Conservation (phyloP, 1,140 invertebrate species). For the Sycophila sp. region DNA sequence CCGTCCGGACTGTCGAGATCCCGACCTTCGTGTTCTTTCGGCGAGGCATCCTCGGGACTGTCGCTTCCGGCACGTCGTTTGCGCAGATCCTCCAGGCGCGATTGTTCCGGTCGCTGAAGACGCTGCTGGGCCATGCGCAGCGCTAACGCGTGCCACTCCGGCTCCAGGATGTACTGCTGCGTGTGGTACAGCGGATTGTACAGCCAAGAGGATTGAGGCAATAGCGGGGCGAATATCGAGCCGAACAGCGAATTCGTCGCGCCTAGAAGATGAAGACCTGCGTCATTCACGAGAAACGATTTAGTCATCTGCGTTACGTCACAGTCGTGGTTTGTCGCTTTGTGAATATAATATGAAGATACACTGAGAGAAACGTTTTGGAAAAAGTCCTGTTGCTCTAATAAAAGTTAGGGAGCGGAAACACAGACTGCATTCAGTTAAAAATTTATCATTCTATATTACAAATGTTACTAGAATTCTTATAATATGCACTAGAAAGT, state of each 20-base stretch:
- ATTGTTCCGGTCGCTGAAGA: slow-evolving; percentile 56
- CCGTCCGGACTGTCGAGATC: slow-evolving; percentile 59
- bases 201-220: slow-evolving; percentile 62
- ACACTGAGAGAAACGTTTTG: too few species aligned
- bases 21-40: slow-evolving; percentile 51
- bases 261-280: slow-evolving; percentile 62
- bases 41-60: slow-evolving; percentile 52
- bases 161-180: slow-evolving; percentile 61
- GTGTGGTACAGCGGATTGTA: slow-evolving; percentile 62
- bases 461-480: too few species aligned
- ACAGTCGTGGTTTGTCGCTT: too few species aligned
- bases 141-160: slow-evolving; percentile 63
- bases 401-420: too few species aligned
- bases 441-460: too few species aligned
- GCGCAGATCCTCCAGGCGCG: slow-evolving; percentile 54
- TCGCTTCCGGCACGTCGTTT: slow-evolving; percentile 53
- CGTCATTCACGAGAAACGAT: background rate
- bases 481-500: too few species aligned
- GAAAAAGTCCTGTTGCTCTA: background rate
- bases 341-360: too few species aligned
- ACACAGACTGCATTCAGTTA: too few species aligned
- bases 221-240: slow-evolving; percentile 62
- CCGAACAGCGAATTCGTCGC: slow-evolving; percentile 61
- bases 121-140: slow-evolving; percentile 63
- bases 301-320: background rate